These are phyloP conservation scores for Uloborus diversus DNA, from an alignment of 1,140 invertebrate species.

Conservation along the genomic window DNA sequence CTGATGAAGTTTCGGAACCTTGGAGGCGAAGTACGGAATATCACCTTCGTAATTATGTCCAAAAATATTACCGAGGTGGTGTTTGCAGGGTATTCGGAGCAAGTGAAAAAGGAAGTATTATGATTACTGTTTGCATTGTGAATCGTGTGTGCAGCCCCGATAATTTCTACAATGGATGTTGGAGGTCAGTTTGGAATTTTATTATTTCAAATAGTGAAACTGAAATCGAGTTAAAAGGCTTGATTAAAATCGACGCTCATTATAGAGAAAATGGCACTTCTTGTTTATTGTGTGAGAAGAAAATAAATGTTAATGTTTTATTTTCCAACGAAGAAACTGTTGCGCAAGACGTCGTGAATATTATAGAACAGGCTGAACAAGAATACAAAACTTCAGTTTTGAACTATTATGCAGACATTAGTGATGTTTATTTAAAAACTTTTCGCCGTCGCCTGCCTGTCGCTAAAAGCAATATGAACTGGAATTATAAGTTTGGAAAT, in stretches of 20 bases:
- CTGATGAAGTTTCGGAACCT: background rate
- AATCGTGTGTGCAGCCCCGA: background rate
- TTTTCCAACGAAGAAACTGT: background rate
- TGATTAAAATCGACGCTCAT: background rate
- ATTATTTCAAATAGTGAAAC: background rate
- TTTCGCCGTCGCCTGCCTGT: background rate
- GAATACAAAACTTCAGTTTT: background rate
- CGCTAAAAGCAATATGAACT: background rate
- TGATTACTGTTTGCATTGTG: background rate
- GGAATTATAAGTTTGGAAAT: background rate
- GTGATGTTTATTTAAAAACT: background rate
- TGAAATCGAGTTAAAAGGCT: background rate
- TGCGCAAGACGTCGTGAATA: background rate
- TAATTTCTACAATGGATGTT: background rate
- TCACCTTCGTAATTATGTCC: background rate
- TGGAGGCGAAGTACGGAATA: background rate
- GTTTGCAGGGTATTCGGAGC: background rate
- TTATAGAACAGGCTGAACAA: background rate
- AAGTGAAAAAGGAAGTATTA: background rate
- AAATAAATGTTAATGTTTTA: background rate
- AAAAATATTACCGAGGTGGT: background rate
- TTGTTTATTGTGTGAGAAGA: background rate
- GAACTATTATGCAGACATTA: background rate
- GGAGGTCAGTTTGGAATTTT: background rate
- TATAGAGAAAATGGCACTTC: background rate